These are phyloP conservation scores for Archilochus colubris DNA, from an alignment of 2,113 vertebrate species.

Conservation along the genomic window DNA sequence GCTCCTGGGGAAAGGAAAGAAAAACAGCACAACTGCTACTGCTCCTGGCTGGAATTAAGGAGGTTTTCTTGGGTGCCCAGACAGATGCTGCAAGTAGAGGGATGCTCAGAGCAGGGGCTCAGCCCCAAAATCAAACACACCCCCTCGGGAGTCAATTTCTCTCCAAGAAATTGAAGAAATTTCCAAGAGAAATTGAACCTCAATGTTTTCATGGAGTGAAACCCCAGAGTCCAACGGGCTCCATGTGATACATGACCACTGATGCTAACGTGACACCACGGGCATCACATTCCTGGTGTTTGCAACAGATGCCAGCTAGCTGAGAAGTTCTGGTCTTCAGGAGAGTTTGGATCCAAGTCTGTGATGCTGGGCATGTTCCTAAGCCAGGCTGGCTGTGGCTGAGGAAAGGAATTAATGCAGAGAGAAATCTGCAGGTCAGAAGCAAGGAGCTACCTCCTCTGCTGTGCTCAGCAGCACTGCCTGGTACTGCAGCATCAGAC, in stretches of 20 bases:
- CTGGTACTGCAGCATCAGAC: neutral
- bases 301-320: neutral
- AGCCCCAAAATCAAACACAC: neutral
- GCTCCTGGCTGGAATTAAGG: neutral
- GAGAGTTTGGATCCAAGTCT: neutral
- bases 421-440: neutral
- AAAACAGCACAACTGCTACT: neutral
- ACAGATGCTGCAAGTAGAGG: neutral
- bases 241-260: neutral
- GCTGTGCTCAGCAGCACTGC: neutral
- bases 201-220: neutral
- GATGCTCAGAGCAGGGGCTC: neutral
- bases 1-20: neutral
- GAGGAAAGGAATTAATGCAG: neutral
- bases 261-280: accelerated
- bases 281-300: neutral
- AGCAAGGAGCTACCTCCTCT: neutral
- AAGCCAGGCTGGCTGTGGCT: neutral
- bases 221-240: neutral
- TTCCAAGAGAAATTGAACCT: neutral
- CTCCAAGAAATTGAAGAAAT: neutral
- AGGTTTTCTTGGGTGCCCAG: neutral
- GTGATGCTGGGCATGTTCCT: neutral
- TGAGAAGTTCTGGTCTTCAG: neutral
- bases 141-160: neutral